Conservation (phyloP, 1,140 invertebrate genomes). For the Aphidius ervi region DNA sequence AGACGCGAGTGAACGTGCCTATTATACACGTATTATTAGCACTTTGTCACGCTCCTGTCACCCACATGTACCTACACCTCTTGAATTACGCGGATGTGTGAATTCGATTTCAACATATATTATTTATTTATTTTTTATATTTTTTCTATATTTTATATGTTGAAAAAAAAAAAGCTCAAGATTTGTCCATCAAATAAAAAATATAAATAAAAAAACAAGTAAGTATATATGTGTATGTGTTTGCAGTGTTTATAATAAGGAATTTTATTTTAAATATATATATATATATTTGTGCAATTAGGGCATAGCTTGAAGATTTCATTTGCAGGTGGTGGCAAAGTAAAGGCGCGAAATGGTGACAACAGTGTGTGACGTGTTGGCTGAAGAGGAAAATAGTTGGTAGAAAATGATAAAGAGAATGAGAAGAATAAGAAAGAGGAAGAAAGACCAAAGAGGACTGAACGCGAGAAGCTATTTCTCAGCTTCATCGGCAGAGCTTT, state of each 20-base stretch:
- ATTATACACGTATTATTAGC: slow-evolving; percentile 24
- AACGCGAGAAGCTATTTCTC: slow-evolving; percentile 33
- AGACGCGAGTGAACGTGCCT: slow-evolving; percentile 11
- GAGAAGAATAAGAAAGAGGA: slow-evolving; percentile 10
- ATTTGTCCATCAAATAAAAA: no score
- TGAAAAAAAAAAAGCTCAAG: no score
- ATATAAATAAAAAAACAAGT: no score
- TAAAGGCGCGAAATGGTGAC: no score
- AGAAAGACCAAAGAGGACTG: slow-evolving; percentile 9
- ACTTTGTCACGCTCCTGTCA: slow-evolving; percentile 23
- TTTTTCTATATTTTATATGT: neutral
- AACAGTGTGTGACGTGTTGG: no score
- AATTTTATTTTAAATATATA: no score
- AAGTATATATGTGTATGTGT: no score
- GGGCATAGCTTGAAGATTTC: neutral
- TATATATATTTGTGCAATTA: no score
- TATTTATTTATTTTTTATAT: slow-evolving; percentile 1
- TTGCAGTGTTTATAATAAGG: no score
- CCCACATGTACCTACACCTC: slow-evolving; percentile 18
- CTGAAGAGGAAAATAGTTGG: no score
- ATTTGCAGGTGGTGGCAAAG: neutral
- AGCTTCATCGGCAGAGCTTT: slow-evolving; percentile 52
- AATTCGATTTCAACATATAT: slow-evolving; percentile 4
- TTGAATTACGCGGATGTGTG: slow-evolving; percentile 16
- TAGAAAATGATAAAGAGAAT: slow-evolving; percentile 7